Evolutionary conservation across 2,888 invertebrate species (phyloP).

Genomic region (Aspidapion aeneum): DNA sequence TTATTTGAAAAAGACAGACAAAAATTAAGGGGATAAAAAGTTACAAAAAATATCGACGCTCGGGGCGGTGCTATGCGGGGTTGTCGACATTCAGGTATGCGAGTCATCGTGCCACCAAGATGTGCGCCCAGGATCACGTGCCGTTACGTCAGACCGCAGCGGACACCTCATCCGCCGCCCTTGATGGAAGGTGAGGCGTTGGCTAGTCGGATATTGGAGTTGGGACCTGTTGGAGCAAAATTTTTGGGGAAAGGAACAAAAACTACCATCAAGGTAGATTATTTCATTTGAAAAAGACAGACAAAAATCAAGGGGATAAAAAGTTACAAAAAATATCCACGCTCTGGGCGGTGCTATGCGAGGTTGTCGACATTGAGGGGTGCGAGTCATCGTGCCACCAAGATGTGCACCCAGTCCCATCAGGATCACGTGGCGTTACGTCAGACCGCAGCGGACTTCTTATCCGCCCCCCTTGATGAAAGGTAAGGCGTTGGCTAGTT

Average conservation of each 20-base stretch:
- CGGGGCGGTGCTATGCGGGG: no score
- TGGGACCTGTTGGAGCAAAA: constrained; percentile 96
- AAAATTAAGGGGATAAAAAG: constrained; percentile 1
- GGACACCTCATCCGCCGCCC: constrained; percentile 93
- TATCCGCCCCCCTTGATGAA: constrained; percentile 99
- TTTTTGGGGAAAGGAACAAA: constrained; percentile 85
- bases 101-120: constrained; percentile 96
- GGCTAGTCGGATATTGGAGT: no score
- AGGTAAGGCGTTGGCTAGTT: constrained; percentile 99
- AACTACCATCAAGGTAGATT: no score
- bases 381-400: constrained; percentile 96
- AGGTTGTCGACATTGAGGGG: constrained; percentile 97
- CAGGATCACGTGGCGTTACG: constrained; percentile 97
- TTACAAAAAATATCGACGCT: no score
- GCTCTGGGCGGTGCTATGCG: no score
- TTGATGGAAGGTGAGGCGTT: constrained; percentile 99
- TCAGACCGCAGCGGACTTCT: constrained; percentile 75
- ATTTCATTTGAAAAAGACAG: no score
- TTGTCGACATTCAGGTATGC: constrained; percentile 96
- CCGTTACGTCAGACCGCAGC: no score
- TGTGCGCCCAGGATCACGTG: constrained; percentile 97
- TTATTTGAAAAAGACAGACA: no score
- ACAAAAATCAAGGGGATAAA: no score
- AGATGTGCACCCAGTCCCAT: constrained; percentile 94
- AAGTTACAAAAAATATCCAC: no score